Evolutionary conservation across 2,888 invertebrate genomes (phyloP).

Genomic region (Xylophagus ater): DNA sequence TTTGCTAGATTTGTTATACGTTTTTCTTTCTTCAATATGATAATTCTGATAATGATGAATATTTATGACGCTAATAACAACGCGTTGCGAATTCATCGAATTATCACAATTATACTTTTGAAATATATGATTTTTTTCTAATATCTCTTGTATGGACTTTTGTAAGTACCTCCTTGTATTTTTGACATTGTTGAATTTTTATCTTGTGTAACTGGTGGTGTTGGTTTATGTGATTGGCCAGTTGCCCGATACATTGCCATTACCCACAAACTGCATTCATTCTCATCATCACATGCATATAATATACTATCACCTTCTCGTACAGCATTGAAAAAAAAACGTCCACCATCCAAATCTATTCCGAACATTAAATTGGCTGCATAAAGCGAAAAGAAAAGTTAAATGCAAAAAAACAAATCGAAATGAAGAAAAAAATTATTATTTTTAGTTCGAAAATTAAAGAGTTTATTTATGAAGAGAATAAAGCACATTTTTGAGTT

Average conservation of each 20-base stretch:
- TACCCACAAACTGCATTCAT: slow-evolving; percentile 97
- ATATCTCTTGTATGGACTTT: slow-evolving; percentile 16
- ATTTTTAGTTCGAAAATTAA: too few relatives aligned
- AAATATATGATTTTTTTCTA: neutral
- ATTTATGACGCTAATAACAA: too few relatives aligned
- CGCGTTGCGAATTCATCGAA: too few relatives aligned
- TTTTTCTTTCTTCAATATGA: too few relatives aligned
- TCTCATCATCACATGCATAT: slow-evolving; percentile 93
- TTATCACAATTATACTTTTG: too few relatives aligned
- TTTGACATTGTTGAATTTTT: slow-evolving; percentile 78
- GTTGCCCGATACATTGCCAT: slow-evolving; percentile 99
- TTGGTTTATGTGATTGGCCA: slow-evolving; percentile 97
- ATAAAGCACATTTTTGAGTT: too few relatives aligned
- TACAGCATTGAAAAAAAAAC: slow-evolving; percentile 97
- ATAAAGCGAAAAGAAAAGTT: slow-evolving; percentile 21
- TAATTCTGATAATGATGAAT: too few relatives aligned
- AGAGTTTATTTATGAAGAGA: too few relatives aligned
- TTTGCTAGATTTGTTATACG: too few relatives aligned
- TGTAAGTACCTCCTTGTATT: slow-evolving; percentile 58
- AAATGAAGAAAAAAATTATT: neutral
- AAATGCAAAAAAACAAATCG: slow-evolving; percentile 21
- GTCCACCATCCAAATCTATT: slow-evolving; percentile 85
- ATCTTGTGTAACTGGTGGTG: slow-evolving; percentile 80
- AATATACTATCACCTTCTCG: slow-evolving; percentile 96
- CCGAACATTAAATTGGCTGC: slow-evolving; percentile 85